Evolutionary conservation across 2,797 vertebrate genomes (phyloP).

Genomic region (Sebastes alutus): DNA sequence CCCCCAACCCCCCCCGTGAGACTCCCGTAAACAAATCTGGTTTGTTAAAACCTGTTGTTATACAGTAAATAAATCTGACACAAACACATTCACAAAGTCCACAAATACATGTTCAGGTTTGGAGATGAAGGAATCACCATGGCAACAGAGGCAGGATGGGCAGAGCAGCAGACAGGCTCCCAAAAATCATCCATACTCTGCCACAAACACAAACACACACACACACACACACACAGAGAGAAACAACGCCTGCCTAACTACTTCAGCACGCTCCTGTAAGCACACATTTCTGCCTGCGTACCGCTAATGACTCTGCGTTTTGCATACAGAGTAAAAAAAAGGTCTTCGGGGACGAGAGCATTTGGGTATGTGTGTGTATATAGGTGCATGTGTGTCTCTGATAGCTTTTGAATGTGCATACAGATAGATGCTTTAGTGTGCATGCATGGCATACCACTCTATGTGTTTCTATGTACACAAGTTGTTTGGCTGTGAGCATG

Average conservation of each 20-base stretch:
- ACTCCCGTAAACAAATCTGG: constrained; percentile 4
- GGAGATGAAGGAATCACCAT: constrained; percentile 80
- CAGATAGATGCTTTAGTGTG: background rate
- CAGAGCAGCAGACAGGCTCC: constrained; percentile 64
- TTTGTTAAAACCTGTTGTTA: constrained; percentile 35
- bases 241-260: constrained; percentile 27
- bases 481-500: background rate
- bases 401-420: background rate
- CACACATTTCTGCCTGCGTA: constrained; percentile 26
- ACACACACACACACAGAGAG: constrained; percentile 2
- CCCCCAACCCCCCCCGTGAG: background rate
- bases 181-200: constrained; percentile 59
- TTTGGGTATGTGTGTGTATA: background rate
- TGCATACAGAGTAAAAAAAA: constrained; percentile 24
- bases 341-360: constrained; percentile 1
- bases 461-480: background rate
- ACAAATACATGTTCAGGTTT: constrained; percentile 66
- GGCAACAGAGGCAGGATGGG: constrained; percentile 83
- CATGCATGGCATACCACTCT: background rate
- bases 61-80: constrained; percentile 44
- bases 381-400: background rate
- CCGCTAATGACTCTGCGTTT: constrained; percentile 50
- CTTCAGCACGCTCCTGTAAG: constrained; percentile 26
- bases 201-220: constrained; percentile 43
- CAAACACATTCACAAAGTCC: constrained; percentile 54